Conservation (phyloP, 2,113 vertebrate species). For the Kryptolebias marmoratus region DNA sequence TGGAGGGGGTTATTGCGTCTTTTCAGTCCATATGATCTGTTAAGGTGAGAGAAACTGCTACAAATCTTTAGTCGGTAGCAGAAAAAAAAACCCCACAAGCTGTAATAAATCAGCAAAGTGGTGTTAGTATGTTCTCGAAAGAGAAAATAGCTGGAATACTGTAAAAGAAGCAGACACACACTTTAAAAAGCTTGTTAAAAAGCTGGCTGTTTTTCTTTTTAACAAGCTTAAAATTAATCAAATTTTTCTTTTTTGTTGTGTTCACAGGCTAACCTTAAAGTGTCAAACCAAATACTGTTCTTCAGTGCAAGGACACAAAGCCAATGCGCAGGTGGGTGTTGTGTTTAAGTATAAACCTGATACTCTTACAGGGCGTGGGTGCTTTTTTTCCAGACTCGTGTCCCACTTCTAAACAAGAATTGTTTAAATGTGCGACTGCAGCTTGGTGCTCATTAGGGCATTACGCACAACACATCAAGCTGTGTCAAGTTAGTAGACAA, state of each 20-base stretch:
- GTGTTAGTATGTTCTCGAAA: no score
- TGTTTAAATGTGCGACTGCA: not conserved
- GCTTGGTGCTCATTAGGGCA: not conserved
- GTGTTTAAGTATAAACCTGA: not conserved
- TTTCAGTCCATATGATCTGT: no score
- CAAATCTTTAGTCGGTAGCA: no score
- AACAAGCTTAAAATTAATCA: not conserved
- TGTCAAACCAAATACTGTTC: conserved; percentile 81
- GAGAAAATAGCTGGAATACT: no score
- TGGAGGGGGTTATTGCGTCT: no score
- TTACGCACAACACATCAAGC: not conserved
- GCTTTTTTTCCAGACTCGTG: conserved; percentile 1
- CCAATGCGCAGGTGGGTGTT: conserved; percentile 94
- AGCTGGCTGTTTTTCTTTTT: not conserved
- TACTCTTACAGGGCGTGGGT: not conserved
- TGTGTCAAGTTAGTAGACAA: not conserved
- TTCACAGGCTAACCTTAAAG: conserved; percentile 56
- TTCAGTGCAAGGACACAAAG: conserved; percentile 95
- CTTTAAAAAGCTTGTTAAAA: not conserved
- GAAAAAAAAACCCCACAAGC: no score
- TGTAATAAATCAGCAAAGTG: no score
- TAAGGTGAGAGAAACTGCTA: no score
- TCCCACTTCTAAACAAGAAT: not conserved
- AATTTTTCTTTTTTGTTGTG: conserved; percentile 12
- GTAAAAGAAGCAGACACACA: not conserved